phyloP scores from a whole-genome alignment of 2,113 vertebrate species.

The Rhombomys opimus region DNA sequence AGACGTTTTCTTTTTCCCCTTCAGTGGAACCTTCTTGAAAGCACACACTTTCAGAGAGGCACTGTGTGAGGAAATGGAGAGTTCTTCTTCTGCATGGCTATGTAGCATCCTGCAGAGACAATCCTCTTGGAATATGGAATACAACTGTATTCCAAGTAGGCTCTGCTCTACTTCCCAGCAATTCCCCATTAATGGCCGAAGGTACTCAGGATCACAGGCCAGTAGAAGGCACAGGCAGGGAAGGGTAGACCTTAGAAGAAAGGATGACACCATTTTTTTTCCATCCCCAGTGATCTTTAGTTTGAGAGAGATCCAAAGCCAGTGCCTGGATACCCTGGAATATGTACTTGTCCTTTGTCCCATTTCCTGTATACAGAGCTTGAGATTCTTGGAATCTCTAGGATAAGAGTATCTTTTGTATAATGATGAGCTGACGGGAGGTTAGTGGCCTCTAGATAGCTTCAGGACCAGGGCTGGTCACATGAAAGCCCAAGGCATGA shows the following conservation, averaged over 20 bases:
- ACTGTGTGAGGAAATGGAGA: fast-evolving
- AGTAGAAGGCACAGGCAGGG: not conserved
- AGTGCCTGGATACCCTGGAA: not conserved
- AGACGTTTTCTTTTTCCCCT: conserved; percentile 35
- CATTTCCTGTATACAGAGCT: not conserved
- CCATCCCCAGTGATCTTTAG: not conserved
- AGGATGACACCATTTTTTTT: not conserved
- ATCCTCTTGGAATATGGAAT: not conserved
- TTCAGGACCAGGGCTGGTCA: not conserved
- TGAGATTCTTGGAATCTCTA: not conserved
- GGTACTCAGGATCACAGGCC: not conserved
- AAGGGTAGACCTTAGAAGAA: not conserved
- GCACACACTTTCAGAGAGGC: not conserved
- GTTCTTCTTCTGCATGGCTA: not conserved
- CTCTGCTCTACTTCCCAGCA: not conserved
- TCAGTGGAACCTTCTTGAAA: not conserved
- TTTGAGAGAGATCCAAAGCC: not conserved
- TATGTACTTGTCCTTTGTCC: not conserved
- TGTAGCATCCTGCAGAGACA: not conserved
- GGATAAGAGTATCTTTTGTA: not conserved
- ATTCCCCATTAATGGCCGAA: not conserved
- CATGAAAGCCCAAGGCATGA: not conserved
- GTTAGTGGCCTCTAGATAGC: not conserved
- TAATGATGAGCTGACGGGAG: not conserved
- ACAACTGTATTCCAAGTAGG: not conserved